A percentile compares a stretch with the other conserved stretches of the same genome.
Conservation (phyloP, 2,888 invertebrate species). For the Nomada lathburiana region DNA sequence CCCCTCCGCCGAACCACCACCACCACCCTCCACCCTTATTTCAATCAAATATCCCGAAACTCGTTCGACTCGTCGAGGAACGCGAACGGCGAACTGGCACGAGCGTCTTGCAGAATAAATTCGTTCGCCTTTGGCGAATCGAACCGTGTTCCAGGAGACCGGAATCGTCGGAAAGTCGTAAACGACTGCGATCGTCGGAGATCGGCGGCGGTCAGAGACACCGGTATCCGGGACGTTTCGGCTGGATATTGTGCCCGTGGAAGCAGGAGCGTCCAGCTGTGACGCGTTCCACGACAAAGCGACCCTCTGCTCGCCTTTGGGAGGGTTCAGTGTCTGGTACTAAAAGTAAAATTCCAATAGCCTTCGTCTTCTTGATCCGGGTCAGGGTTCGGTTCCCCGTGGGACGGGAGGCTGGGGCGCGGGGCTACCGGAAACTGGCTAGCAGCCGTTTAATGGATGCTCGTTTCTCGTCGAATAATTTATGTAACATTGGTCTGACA, state of each 20-base stretch:
- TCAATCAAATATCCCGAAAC: conserved; percentile 25
- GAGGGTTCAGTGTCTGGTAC: conserved; percentile 45
- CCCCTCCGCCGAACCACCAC: not conserved
- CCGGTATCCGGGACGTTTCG: conserved; percentile 15
- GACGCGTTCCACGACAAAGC: conserved; percentile 49
- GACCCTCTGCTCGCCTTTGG: conserved; percentile 49
- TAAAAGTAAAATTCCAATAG: conserved; percentile 66
- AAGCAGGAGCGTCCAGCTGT: conserved; percentile 2
- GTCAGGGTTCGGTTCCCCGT: not conserved
- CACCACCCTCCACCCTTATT: not conserved
- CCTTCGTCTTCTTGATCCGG: conserved; percentile 28
- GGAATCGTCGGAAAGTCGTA: conserved; percentile 44
- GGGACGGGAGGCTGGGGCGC: not conserved
- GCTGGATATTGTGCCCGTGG: conserved; percentile 16
- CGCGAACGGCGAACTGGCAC: conserved; percentile 8
- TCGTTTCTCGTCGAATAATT: not conserved
- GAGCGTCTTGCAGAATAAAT: conserved; percentile 36
- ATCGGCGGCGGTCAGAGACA: conserved; percentile 48
- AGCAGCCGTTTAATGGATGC: not conserved
- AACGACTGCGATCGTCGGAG: conserved; percentile 42
- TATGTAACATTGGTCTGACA: not conserved
- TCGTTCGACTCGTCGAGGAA: not conserved
- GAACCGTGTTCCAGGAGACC: conserved; percentile 22
- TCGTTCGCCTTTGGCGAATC: conserved; percentile 38
- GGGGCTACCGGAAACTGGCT: conserved; percentile 9